Evolutionary conservation across 2,888 invertebrate genomes (phyloP).

Genomic region (Omphaloscelis lunosa): DNA sequence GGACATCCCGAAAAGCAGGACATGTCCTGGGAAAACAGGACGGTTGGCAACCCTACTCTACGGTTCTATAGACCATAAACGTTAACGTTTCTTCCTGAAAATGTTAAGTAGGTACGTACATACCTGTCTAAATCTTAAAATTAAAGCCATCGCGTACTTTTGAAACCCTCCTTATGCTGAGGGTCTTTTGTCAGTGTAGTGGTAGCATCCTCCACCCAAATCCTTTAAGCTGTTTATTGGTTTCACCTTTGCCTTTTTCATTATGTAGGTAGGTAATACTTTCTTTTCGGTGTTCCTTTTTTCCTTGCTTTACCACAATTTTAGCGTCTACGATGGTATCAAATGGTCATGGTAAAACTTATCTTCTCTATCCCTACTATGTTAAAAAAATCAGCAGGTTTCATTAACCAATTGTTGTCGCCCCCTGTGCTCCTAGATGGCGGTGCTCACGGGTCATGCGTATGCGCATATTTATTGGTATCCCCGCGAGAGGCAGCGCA

Average conservation of each 20-base stretch:
- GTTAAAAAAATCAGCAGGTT: background rate
- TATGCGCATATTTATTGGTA: constrained; percentile 86
- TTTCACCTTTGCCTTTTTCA: background rate
- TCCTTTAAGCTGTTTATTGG: background rate
- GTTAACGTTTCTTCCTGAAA: background rate
- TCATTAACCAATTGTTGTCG: constrained; percentile 70
- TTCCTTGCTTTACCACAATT: too few species aligned
- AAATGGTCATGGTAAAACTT: background rate
- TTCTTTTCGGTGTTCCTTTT: too few species aligned
- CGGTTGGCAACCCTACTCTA: too few species aligned
- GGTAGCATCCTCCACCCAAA: background rate
- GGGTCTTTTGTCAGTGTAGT: too few species aligned
- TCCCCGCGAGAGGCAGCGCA: constrained; percentile 76
- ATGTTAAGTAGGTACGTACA: background rate
- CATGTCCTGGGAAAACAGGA: too few species aligned
- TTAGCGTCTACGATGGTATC: too few species aligned
- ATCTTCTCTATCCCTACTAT: background rate
- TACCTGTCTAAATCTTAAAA: background rate
- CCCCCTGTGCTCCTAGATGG: constrained; percentile 76
- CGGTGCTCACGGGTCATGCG: constrained; percentile 76
- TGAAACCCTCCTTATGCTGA: background rate
- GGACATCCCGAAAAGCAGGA: too few species aligned
- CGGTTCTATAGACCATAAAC: too few species aligned
- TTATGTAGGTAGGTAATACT: too few species aligned
- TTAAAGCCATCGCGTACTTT: background rate